Percentiles rank a stretch among this genome's conserved stretches.
These are phyloP conservation scores for Zaprionus africanus DNA, from an alignment of 1,140 invertebrate genomes.

Conservation along the genomic window DNA sequence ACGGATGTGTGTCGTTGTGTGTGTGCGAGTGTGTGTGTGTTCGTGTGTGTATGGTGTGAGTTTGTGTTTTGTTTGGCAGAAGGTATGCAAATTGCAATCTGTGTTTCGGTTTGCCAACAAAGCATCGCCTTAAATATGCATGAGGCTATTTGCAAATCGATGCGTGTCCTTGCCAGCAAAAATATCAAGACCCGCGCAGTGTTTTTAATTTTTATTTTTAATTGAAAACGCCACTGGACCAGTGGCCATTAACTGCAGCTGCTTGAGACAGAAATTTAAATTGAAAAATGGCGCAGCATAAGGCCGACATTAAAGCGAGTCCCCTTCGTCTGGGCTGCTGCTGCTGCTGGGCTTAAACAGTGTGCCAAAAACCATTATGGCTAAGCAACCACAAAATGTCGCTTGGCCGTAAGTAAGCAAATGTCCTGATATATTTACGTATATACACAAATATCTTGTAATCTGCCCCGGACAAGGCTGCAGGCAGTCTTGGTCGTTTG, in stretches of 20 bases:
- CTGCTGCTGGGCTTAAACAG: slow-evolving; percentile 7
- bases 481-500: slow-evolving; percentile 33
- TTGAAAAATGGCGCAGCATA: slow-evolving; percentile 35
- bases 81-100: slow-evolving; percentile 16
- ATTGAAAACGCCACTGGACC: slow-evolving; percentile 32
- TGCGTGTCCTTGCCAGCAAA: slow-evolving; percentile 46
- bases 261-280: slow-evolving; percentile 51
- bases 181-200: slow-evolving; percentile 36
- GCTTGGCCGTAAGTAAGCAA: slow-evolving; percentile 22
- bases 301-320: slow-evolving; percentile 27
- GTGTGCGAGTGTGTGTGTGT: background rate
- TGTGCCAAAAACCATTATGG: slow-evolving; percentile 35
- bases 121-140: slow-evolving; percentile 33
- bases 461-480: slow-evolving; percentile 37
- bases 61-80: background rate
- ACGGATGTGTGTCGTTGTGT: slow-evolving; percentile 22
- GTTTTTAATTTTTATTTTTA: slow-evolving; percentile 42
- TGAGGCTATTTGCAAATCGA: slow-evolving; percentile 46
- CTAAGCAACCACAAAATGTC: slow-evolving; percentile 37
- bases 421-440: slow-evolving; percentile 10
- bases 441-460: slow-evolving; percentile 8
- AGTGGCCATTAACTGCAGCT: slow-evolving; percentile 58
- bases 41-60: background rate
- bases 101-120: slow-evolving; percentile 1
- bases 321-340: background rate